phyloP scores from a whole-genome alignment of 2,888 invertebrate species.

The Baronia brevicornis region DNA sequence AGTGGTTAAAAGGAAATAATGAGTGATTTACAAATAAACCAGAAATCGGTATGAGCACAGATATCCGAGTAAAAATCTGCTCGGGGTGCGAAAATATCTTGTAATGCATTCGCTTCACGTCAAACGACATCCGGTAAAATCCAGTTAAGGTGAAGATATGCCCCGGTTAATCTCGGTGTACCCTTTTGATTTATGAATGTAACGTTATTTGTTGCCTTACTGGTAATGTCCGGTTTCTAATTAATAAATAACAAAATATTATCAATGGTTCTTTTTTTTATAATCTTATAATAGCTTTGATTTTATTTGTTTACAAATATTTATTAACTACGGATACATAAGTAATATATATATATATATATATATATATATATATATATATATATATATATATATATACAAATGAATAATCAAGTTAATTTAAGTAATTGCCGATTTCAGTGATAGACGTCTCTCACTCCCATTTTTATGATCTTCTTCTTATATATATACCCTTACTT shows the following conservation, averaged over 20 bases:
- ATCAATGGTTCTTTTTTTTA: neutral
- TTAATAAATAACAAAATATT: slow-evolving; percentile 24
- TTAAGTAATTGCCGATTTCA: too few species aligned
- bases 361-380: too few species aligned
- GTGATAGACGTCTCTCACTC: too few species aligned
- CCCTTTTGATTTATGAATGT: slow-evolving; percentile 59
- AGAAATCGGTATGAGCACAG: slow-evolving; percentile 43
- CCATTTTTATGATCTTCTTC: too few species aligned
- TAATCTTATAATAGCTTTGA: too few species aligned
- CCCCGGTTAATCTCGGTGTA: slow-evolving; percentile 56
- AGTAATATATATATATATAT: too few species aligned
- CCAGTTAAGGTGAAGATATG: slow-evolving; percentile 67
- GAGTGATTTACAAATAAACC: slow-evolving; percentile 20
- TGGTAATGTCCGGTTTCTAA: slow-evolving; percentile 30
- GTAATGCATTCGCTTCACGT: slow-evolving; percentile 66
- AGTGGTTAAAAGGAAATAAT: too few species aligned
- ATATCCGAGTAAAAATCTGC: slow-evolving; percentile 42
- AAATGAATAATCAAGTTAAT: too few species aligned
- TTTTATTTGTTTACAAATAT: too few species aligned
- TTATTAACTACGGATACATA: too few species aligned
- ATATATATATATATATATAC: too few species aligned
- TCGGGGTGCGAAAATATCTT: slow-evolving; percentile 34
- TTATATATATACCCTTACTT: too few species aligned
- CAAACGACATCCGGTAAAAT: slow-evolving; percentile 59
- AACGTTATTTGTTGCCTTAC: slow-evolving; percentile 35